Evolutionary conservation across 1,140 invertebrate genomes (phyloP).

Genomic region (Heliconius eleuchia): DNA sequence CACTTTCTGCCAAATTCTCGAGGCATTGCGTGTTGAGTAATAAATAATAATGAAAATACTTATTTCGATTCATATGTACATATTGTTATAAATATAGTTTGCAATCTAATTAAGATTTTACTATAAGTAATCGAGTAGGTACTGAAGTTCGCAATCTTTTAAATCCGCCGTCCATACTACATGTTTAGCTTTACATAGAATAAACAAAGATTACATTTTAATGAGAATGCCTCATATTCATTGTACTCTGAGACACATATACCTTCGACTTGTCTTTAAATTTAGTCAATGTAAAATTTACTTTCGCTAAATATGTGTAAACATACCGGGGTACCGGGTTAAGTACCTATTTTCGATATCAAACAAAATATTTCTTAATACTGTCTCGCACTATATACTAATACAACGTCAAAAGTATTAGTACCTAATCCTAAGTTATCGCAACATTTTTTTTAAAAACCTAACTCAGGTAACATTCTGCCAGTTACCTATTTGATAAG

Average conservation of each 20-base stretch:
- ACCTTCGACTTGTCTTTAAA: not conserved
- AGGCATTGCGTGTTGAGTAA: too few relatives aligned
- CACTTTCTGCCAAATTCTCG: too few relatives aligned
- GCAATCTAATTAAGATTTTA: not conserved
- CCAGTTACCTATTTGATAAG: not conserved
- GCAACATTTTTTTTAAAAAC: too few relatives aligned
- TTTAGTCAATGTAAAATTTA: too few relatives aligned
- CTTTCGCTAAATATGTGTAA: too few relatives aligned
- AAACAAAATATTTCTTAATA: not conserved
- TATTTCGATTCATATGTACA: not conserved
- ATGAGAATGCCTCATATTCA: constrained; percentile 8
- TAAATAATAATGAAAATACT: not conserved
- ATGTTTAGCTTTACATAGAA: constrained; percentile 25
- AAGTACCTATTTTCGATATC: not conserved
- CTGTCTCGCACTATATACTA: too few relatives aligned
- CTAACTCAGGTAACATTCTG: not conserved
- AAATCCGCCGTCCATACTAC: constrained; percentile 27
- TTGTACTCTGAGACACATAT: constrained; percentile 12
- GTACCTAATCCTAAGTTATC: too few relatives aligned
- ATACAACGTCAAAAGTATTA: too few relatives aligned
- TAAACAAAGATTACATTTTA: not conserved
- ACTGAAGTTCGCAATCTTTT: constrained; percentile 27
- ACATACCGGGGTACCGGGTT: too few relatives aligned
- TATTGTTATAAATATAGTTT: not conserved
- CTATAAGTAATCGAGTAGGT: not conserved